Evolutionary conservation across 2,113 vertebrate genomes (phyloP), one percentile per base, ranked within the genome.

Genomic region (Pseudolaguvia tuberculata): DNA sequence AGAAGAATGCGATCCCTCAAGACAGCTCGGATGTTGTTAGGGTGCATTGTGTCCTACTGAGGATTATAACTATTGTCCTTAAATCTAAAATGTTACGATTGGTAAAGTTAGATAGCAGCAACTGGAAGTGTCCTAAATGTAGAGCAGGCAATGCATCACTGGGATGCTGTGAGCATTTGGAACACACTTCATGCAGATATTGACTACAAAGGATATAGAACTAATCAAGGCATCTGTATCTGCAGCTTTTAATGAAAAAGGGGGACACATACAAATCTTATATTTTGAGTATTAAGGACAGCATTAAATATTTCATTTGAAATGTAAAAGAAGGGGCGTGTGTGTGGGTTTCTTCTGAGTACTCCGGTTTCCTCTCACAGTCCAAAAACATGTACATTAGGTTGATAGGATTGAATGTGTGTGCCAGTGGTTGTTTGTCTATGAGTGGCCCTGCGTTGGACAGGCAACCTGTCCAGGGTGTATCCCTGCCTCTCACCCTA

Each of bases 161-260:
- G 27, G 7, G 45, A 48, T 68, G 25, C 29, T 48, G n/a, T n/a
- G n/a, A n/a, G n/a, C 29, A 51, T 1, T 51, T 45, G 29, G 29
- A 50, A 68, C 65, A 68, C 14, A 29, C 47, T 68, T 68, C 65
- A 68, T 27, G 65, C 1, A 31, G 65, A 20, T 15, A 51, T 5
- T 29, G 23, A 48, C 20, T 51, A 23, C 65, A 51, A 51, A 68
- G 9, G 23, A 68, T 68, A 51, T 31, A 68, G 9, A 51, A 68
- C 18, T 0, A 50, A 50, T 27, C 14, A 50, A 50, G 65, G 50
- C 47, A 29, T 29, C 23, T 31, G 42, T 31, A 39, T 42, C 11
- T 15, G 18, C 45, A 2, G 12, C 39, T 3, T 31, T 2, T 39
- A 1, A 4, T 39, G 31, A 62, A 42, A 42, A 21, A 3, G 6